Evolutionary conservation across 2,797 vertebrate genomes (phyloP).

Genomic region (Crenichthys baileyi): DNA sequence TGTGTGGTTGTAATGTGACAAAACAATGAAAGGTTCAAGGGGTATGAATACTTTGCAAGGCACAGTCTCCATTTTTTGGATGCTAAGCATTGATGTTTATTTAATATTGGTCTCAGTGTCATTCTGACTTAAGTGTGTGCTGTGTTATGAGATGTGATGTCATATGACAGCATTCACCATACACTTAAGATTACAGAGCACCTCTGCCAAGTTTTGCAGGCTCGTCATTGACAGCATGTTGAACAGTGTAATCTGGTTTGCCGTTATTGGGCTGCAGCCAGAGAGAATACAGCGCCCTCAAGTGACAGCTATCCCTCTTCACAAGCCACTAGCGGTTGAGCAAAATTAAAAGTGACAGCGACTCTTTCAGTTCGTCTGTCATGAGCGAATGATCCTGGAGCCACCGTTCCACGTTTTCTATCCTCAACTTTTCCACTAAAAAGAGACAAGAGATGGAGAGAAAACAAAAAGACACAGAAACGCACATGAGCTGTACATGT

Average conservation of each 20-base stretch:
- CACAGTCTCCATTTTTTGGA: slow-evolving; percentile 6
- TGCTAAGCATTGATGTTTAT: slow-evolving; percentile 11
- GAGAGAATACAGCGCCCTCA: slow-evolving; percentile 71
- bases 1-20: background rate
- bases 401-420: slow-evolving; percentile 34
- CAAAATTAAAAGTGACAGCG: slow-evolving; percentile 56
- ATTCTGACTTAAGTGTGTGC: slow-evolving; percentile 19
- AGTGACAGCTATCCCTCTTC: slow-evolving; percentile 54
- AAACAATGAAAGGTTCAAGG: background rate
- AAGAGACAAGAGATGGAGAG: slow-evolving; percentile 19
- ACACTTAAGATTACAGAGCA: slow-evolving; percentile 60
- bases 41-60: background rate
- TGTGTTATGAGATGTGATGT: slow-evolving; percentile 56
- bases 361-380: slow-evolving; percentile 53
- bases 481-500: slow-evolving; percentile 24
- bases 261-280: slow-evolving; percentile 72
- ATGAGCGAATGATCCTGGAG: slow-evolving; percentile 46
- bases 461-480: slow-evolving; percentile 23
- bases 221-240: slow-evolving; percentile 62
- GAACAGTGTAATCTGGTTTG: slow-evolving; percentile 59
- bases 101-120: slow-evolving; percentile 30
- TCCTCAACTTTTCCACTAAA: slow-evolving; percentile 48
- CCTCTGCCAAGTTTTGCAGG: slow-evolving; percentile 58
- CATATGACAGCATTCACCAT: slow-evolving; percentile 56
- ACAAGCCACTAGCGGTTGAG: slow-evolving; percentile 47